Evolutionary conservation across 2,797 vertebrate genomes (phyloP).

Genomic region (Esox masquinongy): DNA sequence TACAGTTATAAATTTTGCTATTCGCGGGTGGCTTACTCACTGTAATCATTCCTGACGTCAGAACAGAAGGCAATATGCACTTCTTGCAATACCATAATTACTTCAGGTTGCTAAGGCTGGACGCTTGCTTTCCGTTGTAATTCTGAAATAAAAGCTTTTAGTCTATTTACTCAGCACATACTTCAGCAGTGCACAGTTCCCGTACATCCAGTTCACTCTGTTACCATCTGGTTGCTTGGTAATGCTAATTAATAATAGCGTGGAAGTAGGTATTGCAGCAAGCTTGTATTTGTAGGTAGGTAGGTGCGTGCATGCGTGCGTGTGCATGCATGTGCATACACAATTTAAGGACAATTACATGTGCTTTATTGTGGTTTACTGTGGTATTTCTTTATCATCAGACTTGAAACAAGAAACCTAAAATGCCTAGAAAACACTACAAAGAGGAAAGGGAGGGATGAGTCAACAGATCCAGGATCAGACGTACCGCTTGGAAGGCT

Average conservation of each 20-base stretch:
- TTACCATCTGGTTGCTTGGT: conserved; percentile 54
- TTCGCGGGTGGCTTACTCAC: no score
- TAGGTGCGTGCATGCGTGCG: background rate
- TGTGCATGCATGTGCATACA: no score
- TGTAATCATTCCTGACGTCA: background rate
- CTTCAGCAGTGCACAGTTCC: background rate
- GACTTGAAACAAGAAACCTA: background rate
- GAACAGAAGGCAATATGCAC: background rate
- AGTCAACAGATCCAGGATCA: background rate
- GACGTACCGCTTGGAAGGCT: background rate
- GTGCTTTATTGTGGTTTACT: background rate
- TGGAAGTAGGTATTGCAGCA: conserved; percentile 46
- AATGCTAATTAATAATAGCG: conserved; percentile 56
- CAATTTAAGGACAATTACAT: background rate
- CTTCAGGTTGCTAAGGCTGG: background rate
- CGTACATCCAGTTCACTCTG: conserved; percentile 33
- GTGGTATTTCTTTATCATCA: background rate
- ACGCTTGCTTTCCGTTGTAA: background rate
- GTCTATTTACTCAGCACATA: background rate
- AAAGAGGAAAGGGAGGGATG: no score
- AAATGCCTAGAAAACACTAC: background rate
- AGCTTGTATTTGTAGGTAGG: background rate
- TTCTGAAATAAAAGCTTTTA: background rate
- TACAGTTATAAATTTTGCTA: no score
- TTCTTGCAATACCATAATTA: background rate